Percentiles rank a stretch among this genome's conserved stretches.
These are phyloP conservation scores for Morinoia aosen DNA, from an alignment of 2,888 invertebrate genomes.

Conservation along the genomic window DNA sequence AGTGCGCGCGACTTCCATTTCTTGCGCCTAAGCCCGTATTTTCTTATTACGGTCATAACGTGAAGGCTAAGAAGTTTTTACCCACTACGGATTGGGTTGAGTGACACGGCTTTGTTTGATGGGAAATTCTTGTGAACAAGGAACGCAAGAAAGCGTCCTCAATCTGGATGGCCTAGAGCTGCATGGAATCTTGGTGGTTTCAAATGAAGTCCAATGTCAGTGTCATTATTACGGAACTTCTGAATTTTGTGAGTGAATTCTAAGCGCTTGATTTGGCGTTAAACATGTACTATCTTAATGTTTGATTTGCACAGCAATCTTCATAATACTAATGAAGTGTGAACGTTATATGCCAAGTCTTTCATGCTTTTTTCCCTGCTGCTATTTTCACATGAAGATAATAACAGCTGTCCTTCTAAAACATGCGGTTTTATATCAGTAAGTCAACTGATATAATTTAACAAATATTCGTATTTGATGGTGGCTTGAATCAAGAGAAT, in stretches of 20 bases:
- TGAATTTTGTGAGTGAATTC: background rate
- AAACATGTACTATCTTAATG: too few relatives aligned
- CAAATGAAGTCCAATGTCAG: background rate
- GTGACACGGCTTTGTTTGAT: slow-evolving; percentile 20
- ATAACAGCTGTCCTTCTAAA: too few relatives aligned
- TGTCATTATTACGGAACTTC: background rate
- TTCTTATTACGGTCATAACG: slow-evolving; percentile 18
- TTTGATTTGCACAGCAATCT: too few relatives aligned
- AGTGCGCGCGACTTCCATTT: background rate
- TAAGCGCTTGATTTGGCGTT: too few relatives aligned
- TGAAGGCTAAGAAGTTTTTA: background rate
- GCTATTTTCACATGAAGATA: too few relatives aligned
- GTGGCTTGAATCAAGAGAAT: too few relatives aligned
- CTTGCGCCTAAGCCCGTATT: background rate
- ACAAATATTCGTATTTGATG: too few relatives aligned
- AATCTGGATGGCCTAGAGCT: background rate
- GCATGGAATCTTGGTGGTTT: background rate
- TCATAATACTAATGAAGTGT: too few relatives aligned
- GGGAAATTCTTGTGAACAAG: background rate
- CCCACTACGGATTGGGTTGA: background rate
- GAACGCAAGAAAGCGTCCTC: background rate
- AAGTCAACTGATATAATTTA: too few relatives aligned
- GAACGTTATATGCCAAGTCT: too few relatives aligned
- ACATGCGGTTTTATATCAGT: too few relatives aligned
- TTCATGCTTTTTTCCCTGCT: too few relatives aligned